A percentile compares a stretch with the other conserved stretches of the same genome.
phyloP scores from a whole-genome alignment of 1,140 invertebrate genomes.

The Asobara japonica region DNA sequence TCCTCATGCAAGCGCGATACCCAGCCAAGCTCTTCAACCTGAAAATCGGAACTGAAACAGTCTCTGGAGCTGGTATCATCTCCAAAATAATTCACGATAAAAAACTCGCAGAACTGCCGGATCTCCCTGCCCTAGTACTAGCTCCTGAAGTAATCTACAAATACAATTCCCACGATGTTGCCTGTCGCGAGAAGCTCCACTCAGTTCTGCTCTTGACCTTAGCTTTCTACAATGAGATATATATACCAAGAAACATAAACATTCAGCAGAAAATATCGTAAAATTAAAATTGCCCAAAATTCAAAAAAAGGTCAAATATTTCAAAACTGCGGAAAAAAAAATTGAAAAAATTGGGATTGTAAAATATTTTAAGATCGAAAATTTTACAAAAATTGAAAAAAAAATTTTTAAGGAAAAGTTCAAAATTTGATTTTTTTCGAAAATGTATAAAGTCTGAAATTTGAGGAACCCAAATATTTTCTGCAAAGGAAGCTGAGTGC shows the following conservation, averaged over 20 bases:
- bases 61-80: conserved; percentile 17
- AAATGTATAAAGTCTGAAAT: too few relatives aligned
- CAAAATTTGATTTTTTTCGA: too few relatives aligned
- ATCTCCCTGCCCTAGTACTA: background rate
- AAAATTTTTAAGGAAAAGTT: too few relatives aligned
- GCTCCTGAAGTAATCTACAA: background rate
- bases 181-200: conserved; percentile 23
- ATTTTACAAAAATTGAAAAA: too few relatives aligned
- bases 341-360: too few relatives aligned
- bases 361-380: too few relatives aligned
- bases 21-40: conserved; percentile 26
- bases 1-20: conserved; percentile 18
- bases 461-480: too few relatives aligned
- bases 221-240: conserved; percentile 16
- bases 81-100: background rate
- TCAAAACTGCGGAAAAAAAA: too few relatives aligned
- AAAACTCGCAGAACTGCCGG: background rate
- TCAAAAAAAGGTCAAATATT: too few relatives aligned
- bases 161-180: conserved; percentile 8
- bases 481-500: too few relatives aligned
- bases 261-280: background rate
- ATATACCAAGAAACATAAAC: background rate
- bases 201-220: conserved; percentile 19
- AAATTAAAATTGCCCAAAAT: background rate
- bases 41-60: conserved; percentile 21